These are phyloP conservation scores for Drosophila mayri DNA, from an alignment of 1,140 invertebrate genomes.

Conservation along the genomic window DNA sequence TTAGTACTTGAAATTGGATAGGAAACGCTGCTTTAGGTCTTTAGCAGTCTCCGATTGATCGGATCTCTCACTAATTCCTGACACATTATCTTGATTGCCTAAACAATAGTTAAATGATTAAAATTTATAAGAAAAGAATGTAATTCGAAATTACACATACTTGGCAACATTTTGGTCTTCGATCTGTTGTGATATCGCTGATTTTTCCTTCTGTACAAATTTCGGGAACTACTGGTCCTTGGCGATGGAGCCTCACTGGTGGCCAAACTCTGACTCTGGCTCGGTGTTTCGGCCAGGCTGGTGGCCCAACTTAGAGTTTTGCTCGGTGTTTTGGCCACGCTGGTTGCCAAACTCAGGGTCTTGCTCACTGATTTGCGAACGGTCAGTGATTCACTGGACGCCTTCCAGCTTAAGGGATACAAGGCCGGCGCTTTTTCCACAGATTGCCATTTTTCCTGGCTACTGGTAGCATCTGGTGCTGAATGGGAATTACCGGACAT, in stretches of 20 bases:
- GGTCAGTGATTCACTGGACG: conserved; percentile 6
- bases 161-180: background rate
- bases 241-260: background rate
- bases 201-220: background rate
- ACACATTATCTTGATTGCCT: background rate
- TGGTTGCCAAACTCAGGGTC: background rate
- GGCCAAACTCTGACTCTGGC: background rate
- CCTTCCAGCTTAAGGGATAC: background rate
- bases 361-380: background rate
- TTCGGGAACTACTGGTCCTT: background rate
- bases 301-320: too few relatives aligned
- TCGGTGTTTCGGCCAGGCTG: background rate
- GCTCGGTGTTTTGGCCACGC: too few relatives aligned
- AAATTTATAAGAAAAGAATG: too few relatives aligned
- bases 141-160: too few relatives aligned
- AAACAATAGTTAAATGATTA: background rate
- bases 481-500: background rate
- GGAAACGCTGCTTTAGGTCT: conserved; percentile 1
- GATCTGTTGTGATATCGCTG: background rate
- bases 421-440: background rate
- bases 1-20: conserved; percentile 2
- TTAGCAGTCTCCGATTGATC: background rate
- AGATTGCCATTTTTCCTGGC: background rate
- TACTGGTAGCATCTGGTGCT: background rate
- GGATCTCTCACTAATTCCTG: background rate